Evolutionary conservation across 2,888 invertebrate genomes (phyloP).

Genomic region (Brachypalpus laphriformis): DNA sequence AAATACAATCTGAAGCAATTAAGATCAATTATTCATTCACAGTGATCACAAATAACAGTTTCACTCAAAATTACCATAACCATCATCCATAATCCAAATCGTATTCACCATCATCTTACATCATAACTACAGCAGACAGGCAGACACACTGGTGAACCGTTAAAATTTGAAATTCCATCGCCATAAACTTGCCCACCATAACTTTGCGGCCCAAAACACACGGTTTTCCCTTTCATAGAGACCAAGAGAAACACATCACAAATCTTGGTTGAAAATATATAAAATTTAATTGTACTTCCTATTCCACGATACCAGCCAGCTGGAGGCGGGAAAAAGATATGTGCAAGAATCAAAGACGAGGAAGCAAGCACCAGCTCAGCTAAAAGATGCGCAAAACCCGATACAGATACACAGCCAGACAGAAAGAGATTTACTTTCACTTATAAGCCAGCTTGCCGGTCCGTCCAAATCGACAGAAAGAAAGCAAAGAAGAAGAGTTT

Average conservation of each 20-base stretch:
- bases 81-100: background rate
- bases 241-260: background rate
- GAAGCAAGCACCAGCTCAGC: background rate
- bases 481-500: background rate
- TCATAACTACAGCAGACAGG: background rate
- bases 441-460: background rate
- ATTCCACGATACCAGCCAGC: background rate
- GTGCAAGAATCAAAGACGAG: background rate
- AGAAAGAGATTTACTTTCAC: conserved; percentile 19
- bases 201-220: background rate
- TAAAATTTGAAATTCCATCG: background rate
- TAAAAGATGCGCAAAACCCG: conserved; percentile 17
- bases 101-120: background rate
- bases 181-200: background rate
- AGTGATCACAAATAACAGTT: conserved; percentile 1
- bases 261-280: background rate
- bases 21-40: background rate
- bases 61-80: conserved; percentile 5
- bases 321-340: background rate
- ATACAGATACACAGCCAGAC: background rate
- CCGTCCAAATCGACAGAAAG: background rate
- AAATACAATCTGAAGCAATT: background rate
- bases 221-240: background rate
- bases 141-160: too few species aligned
- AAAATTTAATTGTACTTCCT: conserved; percentile 3